Percentiles rank a stretch among this genome's conserved stretches.
phyloP scores from a whole-genome alignment of 2,888 invertebrate genomes.

The Drosophila bunnanda region DNA sequence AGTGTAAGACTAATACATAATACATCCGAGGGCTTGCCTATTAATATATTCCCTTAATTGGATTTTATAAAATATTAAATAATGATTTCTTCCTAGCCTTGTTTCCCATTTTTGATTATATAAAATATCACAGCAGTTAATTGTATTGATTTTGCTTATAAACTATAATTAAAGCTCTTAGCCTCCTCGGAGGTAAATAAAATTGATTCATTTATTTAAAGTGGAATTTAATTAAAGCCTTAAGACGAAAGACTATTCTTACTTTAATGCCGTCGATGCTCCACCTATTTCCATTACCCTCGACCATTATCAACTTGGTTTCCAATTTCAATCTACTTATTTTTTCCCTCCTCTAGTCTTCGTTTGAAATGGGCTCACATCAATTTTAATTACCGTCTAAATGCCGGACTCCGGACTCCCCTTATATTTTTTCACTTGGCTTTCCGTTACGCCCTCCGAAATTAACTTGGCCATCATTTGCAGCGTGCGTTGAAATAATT shows the following conservation, averaged over 20 bases:
- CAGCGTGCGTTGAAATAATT: slow-evolving; percentile 67
- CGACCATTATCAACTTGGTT: slow-evolving; percentile 17
- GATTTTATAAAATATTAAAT: no score
- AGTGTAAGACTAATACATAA: no score
- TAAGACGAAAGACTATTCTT: not conserved
- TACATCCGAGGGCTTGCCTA: no score
- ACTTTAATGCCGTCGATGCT: not conserved
- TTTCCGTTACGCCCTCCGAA: slow-evolving; percentile 29
- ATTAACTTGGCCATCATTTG: slow-evolving; percentile 47
- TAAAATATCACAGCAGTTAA: not conserved
- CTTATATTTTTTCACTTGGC: slow-evolving; percentile 15
- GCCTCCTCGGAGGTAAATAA: not conserved
- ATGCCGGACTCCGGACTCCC: slow-evolving; percentile 1
- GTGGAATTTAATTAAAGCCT: slow-evolving; percentile 1
- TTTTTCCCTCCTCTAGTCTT: slow-evolving; percentile 3
- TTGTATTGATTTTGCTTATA: not conserved
- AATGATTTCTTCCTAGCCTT: no score
- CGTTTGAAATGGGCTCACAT: slow-evolving; percentile 42
- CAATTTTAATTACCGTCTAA: slow-evolving; percentile 63
- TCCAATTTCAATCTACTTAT: slow-evolving; percentile 28
- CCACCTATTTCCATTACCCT: slow-evolving; percentile 23
- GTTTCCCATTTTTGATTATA: not conserved
- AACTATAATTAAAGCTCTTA: not conserved
- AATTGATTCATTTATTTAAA: not conserved
- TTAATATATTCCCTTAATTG: no score